These are phyloP conservation scores for Zygaena filipendulae DNA, from an alignment of 2,888 invertebrate species.

Conservation along the genomic window DNA sequence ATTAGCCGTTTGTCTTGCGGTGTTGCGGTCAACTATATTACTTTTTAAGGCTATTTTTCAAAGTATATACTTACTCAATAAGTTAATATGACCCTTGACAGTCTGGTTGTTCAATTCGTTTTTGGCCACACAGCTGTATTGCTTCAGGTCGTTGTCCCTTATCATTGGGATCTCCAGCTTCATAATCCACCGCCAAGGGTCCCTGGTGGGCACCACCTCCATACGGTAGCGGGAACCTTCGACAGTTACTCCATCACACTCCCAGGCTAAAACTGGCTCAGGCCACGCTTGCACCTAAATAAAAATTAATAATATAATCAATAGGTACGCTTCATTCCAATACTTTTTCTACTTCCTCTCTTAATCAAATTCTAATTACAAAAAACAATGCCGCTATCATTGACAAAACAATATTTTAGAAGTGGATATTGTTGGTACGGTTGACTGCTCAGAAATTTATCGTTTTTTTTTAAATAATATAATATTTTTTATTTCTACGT, in stretches of 20 bases:
- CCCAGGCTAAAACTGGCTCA: slow-evolving; percentile 88
- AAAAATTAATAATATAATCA: no score
- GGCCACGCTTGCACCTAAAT: slow-evolving; percentile 85
- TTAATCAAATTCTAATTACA: neutral
- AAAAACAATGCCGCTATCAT: no score
- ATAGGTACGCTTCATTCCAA: neutral
- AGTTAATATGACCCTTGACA: slow-evolving; percentile 72
- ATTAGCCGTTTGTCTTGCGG: no score
- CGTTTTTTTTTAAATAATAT: no score
- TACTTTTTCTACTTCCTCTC: neutral
- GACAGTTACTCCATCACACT: slow-evolving; percentile 79
- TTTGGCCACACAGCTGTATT: slow-evolving; percentile 87
- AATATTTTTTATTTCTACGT: no score
- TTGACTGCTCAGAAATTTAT: no score
- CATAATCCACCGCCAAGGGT: slow-evolving; percentile 78
- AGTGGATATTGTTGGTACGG: no score
- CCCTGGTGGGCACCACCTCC: slow-evolving; percentile 37
- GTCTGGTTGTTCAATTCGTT: slow-evolving; percentile 84
- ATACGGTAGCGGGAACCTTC: slow-evolving; percentile 62
- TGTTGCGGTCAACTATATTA: no score
- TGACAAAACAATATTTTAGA: no score
- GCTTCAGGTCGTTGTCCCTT: slow-evolving; percentile 74
- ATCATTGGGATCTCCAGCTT: slow-evolving; percentile 79
- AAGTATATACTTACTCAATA: slow-evolving; percentile 46
- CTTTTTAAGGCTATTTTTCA: no score